A percentile compares a stretch with the other conserved stretches of the same genome.
These are phyloP conservation scores for Procambarus clarkii DNA, from an alignment of 1,140 invertebrate genomes.

Conservation along the genomic window DNA sequence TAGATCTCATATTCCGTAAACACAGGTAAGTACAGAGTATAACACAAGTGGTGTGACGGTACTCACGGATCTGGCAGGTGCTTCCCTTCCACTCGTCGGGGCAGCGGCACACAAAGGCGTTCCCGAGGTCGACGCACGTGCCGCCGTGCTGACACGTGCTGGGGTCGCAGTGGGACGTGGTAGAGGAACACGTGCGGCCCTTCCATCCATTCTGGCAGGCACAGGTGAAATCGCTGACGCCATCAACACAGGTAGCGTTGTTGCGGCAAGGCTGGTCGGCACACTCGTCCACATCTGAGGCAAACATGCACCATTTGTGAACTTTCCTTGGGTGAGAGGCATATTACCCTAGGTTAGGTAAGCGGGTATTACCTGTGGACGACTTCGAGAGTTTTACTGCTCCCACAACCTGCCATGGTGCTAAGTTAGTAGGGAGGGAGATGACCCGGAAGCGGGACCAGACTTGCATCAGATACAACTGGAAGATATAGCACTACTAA, in stretches of 20 bases:
- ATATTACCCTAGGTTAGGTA: too few relatives aligned
- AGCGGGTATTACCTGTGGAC: too few relatives aligned
- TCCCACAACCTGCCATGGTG: too few relatives aligned
- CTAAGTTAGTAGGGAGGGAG: too few relatives aligned
- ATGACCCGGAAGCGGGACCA: too few relatives aligned
- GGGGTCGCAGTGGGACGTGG: conserved; percentile 78
- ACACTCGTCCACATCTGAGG: conserved; percentile 74
- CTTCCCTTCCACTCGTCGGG: conserved; percentile 82
- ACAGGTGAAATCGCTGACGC: conserved; percentile 73
- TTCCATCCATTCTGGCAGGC: conserved; percentile 83
- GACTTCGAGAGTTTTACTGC: too few relatives aligned
- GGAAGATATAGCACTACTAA: neutral
- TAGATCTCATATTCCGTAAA: too few relatives aligned
- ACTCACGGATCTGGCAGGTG: conserved; percentile 82
- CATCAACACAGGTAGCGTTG: conserved; percentile 74
- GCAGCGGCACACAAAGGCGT: conserved; percentile 82
- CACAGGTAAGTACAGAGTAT: too few relatives aligned
- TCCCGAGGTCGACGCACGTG: conserved; percentile 82
- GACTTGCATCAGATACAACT: too few relatives aligned
- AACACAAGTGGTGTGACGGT: too few relatives aligned
- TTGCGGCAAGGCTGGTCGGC: conserved; percentile 74
- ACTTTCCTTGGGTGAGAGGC: too few relatives aligned
- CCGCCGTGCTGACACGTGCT: conserved; percentile 82
- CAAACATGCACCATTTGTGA: neutral
- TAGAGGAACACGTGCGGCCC: conserved; percentile 84